Evolutionary conservation across 2,888 invertebrate genomes (phyloP).

Genomic region (Onchidella celtica): DNA sequence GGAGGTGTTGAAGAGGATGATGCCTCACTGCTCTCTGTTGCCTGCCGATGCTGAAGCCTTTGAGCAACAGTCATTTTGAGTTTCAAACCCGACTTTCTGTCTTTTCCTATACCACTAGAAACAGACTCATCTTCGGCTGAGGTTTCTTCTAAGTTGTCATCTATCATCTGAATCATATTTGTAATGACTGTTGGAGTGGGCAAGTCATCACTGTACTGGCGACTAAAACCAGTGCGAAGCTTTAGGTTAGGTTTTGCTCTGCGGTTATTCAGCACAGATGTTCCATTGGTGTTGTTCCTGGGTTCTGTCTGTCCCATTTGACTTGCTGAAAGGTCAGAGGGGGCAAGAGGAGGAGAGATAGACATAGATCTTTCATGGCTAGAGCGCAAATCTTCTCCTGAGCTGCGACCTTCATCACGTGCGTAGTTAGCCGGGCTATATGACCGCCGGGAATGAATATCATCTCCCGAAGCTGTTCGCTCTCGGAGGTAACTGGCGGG

Average conservation of each 20-base stretch:
- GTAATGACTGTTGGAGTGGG: slow-evolving; percentile 73
- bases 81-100: slow-evolving; percentile 26
- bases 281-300: slow-evolving; percentile 20
- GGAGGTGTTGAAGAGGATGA: slow-evolving; percentile 47
- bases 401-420: slow-evolving; percentile 16
- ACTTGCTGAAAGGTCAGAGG: not conserved
- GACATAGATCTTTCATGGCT: slow-evolving; percentile 47
- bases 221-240: slow-evolving; percentile 70
- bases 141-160: slow-evolving; percentile 66
- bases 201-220: slow-evolving; percentile 73
- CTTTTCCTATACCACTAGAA: not conserved
- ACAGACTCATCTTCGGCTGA: slow-evolving; percentile 56
- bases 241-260: slow-evolving; percentile 50
- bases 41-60: slow-evolving; percentile 44
- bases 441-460: slow-evolving; percentile 17
- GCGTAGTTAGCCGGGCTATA: slow-evolving; percentile 35
- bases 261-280: slow-evolving; percentile 44
- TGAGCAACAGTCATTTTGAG: slow-evolving; percentile 40
- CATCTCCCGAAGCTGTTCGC: slow-evolving; percentile 44
- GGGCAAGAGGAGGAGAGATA: slow-evolving; percentile 23
- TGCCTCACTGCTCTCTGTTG: slow-evolving; percentile 30
- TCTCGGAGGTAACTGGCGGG: slow-evolving; percentile 29
- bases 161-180: slow-evolving; percentile 72
- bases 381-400: slow-evolving; percentile 25
- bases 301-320: not conserved